Percentiles rank a stretch among this genome's conserved stretches.
Evolutionary conservation across 2,888 invertebrate species (phyloP).

Genomic region (Halictus quadricinctus): DNA sequence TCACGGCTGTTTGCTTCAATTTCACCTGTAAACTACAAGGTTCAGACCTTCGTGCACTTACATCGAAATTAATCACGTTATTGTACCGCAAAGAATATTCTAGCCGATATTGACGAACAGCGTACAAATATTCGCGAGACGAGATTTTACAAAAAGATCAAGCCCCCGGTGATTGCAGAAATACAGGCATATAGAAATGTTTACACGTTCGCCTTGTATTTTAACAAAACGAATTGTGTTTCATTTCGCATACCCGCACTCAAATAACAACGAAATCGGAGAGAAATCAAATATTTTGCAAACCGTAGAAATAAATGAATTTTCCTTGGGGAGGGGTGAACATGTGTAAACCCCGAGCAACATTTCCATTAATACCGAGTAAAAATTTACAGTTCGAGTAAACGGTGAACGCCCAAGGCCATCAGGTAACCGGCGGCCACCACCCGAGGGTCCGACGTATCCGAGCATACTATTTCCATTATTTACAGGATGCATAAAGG

Average conservation of each 20-base stretch:
- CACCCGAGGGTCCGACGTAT: not conserved
- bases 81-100: not conserved
- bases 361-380: not conserved
- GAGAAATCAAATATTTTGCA: not conserved
- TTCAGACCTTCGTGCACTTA: not conserved
- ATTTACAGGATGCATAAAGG: not conserved
- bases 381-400: not conserved
- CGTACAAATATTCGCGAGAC: not conserved
- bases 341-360: not conserved
- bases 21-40: not conserved
- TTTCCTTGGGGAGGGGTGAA: not conserved
- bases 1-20: not conserved
- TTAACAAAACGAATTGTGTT: not conserved
- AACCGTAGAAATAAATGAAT: not conserved
- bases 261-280: not conserved
- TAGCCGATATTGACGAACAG: no score
- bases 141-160: not conserved
- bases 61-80: not conserved
- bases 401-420: not conserved
- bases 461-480: slow-evolving; percentile 13
- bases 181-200: not conserved
- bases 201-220: not conserved
- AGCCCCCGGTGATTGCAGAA: not conserved
- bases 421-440: not conserved
- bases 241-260: not conserved